Evolutionary conservation across 1,140 invertebrate species (phyloP), one percentile per base, ranked within the genome.

Genomic region (Tetraneura akinire): DNA sequence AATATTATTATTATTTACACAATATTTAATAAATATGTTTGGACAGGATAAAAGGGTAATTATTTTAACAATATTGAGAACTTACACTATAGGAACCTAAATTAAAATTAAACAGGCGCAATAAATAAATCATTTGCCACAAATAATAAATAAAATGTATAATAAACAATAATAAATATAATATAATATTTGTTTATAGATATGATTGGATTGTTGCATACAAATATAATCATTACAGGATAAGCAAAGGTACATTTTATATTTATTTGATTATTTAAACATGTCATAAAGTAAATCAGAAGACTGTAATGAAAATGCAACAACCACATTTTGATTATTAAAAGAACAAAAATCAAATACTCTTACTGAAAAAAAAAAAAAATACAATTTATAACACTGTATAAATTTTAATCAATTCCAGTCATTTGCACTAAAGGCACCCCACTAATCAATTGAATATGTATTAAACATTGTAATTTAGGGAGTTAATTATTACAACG

Each of bases 21-120:
- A 57, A 21, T 53, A 53, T 53, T 76, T 55, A n/a, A n/a, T 18
- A 55, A 29, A 32, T 73, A 71, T 71, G 16, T 3, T 78, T 78
- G 73, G 73, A 60, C 73, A 57, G 53, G 73, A 78, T 53, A 78
- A 78, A 78, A 78, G 55, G 55, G 55, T 45, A 78, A 78, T 78
- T 78, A 57, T 74, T 55, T 37, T 49, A 70, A 70, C 66, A 70
- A 47, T 70, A 70, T 37, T 23, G 6, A n/a, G n/a, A n/a, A 60
- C 73, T 78, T 78, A 78, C 32, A 16, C 53, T 78, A 78, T 78
- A 78, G 73, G 73, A 78, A 78, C 73, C 73, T 78, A 78, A 55
- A 78, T 78, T 60, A 62, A 37, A 78, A 78, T 37, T 32, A 53
- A 53, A 73, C 32, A 32, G 53, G 53, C 53, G 45, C 53, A 37